Conservation (phyloP, 2,797 vertebrate species). For the Babyrousa celebensis region DNA sequence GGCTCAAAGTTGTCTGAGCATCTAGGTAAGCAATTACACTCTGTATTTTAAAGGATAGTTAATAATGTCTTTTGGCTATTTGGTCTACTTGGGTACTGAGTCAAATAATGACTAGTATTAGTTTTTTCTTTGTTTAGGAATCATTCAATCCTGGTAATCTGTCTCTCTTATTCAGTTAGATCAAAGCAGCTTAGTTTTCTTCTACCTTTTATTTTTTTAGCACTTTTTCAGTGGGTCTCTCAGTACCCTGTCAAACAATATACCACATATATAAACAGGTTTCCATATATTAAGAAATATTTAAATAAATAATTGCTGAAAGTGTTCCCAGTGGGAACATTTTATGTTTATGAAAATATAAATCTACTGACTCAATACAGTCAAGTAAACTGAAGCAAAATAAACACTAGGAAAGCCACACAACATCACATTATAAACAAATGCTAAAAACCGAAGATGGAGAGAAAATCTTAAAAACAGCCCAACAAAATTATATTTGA, state of each 20-base stretch:
- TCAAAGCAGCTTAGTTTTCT: background rate
- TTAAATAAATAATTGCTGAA: conserved; percentile 22
- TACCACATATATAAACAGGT: background rate
- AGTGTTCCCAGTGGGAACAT: background rate
- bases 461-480: background rate
- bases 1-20: background rate
- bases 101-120: background rate
- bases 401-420: background rate
- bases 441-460: background rate
- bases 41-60: background rate
- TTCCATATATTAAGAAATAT: background rate
- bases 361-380: background rate
- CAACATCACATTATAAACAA: background rate
- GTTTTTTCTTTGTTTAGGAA: background rate
- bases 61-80: conserved; percentile 10
- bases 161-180: background rate
- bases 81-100: background rate
- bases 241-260: background rate
- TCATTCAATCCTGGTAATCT: background rate
- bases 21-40: background rate
- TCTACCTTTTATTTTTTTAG: background rate
- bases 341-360: background rate
- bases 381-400: background rate
- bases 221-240: background rate
- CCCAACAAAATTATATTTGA: background rate